These are phyloP conservation scores for Dallia pectoralis DNA, from an alignment of 2,797 vertebrate genomes.

Conservation along the genomic window DNA sequence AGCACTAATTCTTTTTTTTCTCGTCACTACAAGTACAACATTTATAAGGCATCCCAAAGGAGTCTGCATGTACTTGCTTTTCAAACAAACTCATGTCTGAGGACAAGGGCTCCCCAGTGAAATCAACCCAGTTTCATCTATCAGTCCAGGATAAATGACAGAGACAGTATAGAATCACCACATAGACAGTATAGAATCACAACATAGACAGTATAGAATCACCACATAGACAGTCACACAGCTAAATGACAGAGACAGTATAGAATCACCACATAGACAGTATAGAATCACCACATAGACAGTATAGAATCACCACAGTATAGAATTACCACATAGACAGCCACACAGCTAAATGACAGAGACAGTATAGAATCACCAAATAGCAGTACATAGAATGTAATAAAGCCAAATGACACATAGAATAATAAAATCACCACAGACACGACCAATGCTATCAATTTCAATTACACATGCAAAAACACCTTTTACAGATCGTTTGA, in stretches of 20 bases:
- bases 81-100: slow-evolving; percentile 11
- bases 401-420: neutral
- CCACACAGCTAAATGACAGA: too few relatives aligned
- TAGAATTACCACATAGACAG: too few relatives aligned
- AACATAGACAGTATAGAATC: too few relatives aligned
- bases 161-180: neutral
- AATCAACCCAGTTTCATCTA: neutral
- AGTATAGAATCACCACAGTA: too few relatives aligned
- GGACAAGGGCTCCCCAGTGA: neutral
- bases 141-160: neutral
- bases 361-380: neutral
- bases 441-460: neutral
- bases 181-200: too few relatives aligned
- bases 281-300: too few relatives aligned
- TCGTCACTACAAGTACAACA: neutral
- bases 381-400: neutral
- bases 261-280: too few relatives aligned
- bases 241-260: too few relatives aligned
- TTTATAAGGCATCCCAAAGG: neutral
- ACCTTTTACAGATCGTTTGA: neutral
- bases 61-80: neutral
- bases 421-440: neutral
- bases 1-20: neutral
- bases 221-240: too few relatives aligned
- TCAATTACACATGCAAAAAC: neutral